phyloP scores from a whole-genome alignment of 2,797 vertebrate genomes.

The Schizopygopsis malacanthus region DNA sequence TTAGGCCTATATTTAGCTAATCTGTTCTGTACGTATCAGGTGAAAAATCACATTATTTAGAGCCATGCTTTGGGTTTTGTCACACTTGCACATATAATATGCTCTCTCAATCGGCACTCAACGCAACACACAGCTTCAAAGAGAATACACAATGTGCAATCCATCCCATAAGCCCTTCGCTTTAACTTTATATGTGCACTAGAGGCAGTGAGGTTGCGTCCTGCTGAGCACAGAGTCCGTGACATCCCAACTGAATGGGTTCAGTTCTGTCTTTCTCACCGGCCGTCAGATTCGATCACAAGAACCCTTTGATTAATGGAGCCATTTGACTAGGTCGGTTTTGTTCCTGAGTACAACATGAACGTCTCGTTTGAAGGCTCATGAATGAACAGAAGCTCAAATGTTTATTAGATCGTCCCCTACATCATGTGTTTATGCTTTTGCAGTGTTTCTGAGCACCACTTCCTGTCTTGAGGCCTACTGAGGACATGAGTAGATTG shows the following conservation, averaged over 20 bases:
- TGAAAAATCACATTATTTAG: slow-evolving; percentile 31
- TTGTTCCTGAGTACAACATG: slow-evolving; percentile 28
- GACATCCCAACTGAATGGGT: slow-evolving; percentile 20
- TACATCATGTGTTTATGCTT: slow-evolving; percentile 42
- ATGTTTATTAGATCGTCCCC: slow-evolving; percentile 55
- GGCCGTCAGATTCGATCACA: slow-evolving; percentile 45
- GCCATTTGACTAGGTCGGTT: slow-evolving; percentile 38
- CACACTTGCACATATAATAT: slow-evolving; percentile 14
- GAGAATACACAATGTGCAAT: slow-evolving; percentile 39
- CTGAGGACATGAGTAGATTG: background rate
- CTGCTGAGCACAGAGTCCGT: background rate
- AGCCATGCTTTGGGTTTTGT: slow-evolving; percentile 18
- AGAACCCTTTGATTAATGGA: slow-evolving; percentile 65
- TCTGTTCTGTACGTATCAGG: slow-evolving; percentile 15
- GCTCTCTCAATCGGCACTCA: slow-evolving; percentile 2
- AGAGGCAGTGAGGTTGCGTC: slow-evolving; percentile 18
- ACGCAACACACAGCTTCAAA: slow-evolving; percentile 28
- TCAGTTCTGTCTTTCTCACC: slow-evolving; percentile 61
- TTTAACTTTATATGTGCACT: slow-evolving; percentile 18
- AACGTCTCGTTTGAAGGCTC: slow-evolving; percentile 50
- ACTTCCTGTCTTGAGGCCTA: slow-evolving; percentile 23
- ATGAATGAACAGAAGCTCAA: slow-evolving; percentile 47
- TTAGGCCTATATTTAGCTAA: slow-evolving; percentile 25
- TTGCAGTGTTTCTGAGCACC: slow-evolving; percentile 39
- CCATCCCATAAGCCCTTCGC: slow-evolving; percentile 17